A percentile compares a stretch with the other conserved stretches of the same genome.
Conservation (phyloP, 2,113 vertebrate species). For the Peucedramus taeniatus region DNA sequence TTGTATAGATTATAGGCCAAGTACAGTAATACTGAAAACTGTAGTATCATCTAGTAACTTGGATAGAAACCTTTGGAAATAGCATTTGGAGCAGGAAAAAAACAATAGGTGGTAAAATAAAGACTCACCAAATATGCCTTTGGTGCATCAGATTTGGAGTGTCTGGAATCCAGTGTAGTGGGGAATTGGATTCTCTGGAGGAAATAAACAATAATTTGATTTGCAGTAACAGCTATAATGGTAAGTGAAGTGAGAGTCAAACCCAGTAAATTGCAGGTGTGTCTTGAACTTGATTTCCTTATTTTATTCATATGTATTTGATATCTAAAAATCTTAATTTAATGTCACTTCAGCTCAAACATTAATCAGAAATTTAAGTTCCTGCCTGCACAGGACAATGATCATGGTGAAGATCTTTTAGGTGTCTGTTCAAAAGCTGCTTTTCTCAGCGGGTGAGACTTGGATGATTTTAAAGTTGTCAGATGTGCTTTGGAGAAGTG, state of each 20-base stretch:
- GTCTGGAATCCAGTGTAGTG: not conserved
- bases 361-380: not conserved
- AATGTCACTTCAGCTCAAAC: not conserved
- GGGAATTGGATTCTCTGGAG: not conserved
- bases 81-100: not conserved
- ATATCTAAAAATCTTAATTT: not conserved
- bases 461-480: not conserved
- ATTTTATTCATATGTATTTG: not conserved
- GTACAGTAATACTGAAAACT: not conserved
- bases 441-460: not conserved
- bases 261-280: not conserved
- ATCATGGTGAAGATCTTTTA: not conserved
- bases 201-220: not conserved
- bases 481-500: not conserved
- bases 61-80: not conserved
- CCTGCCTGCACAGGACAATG: not conserved
- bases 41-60: too few relatives aligned
- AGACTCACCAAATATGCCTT: accelerated
- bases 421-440: not conserved
- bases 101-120: not conserved
- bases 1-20: not conserved
- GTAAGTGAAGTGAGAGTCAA: not conserved
- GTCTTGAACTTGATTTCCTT: not conserved
- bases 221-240: not conserved
- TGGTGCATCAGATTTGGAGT: not conserved